Conservation (phyloP, 2,797 vertebrate species). For the Scolopax rusticola region DNA sequence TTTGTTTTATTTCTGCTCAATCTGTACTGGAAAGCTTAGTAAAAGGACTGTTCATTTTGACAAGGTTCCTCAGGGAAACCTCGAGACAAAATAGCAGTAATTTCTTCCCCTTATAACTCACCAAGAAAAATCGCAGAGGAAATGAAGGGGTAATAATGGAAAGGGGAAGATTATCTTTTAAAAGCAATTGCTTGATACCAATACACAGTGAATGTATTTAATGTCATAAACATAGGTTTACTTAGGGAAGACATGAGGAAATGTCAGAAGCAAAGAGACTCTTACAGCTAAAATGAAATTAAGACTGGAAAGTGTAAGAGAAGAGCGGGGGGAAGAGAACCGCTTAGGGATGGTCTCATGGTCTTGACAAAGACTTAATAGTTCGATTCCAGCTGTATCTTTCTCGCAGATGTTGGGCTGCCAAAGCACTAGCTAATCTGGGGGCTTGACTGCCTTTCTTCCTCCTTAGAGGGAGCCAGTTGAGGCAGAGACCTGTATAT, state of each 20-base stretch:
- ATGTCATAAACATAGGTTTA: constrained; percentile 22
- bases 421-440: not conserved
- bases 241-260: not conserved
- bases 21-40: constrained; percentile 20
- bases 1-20: constrained; percentile 36
- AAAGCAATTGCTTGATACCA: constrained; percentile 5
- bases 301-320: constrained; percentile 15
- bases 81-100: constrained; percentile 34
- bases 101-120: constrained; percentile 37
- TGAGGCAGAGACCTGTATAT: not conserved
- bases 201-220: constrained; percentile 12
- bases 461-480: not conserved
- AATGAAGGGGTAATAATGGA: constrained; percentile 35
- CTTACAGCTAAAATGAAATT: constrained; percentile 18
- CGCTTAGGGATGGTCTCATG: not conserved
- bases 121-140: constrained; percentile 21
- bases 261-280: constrained; percentile 14
- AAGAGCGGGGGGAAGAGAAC: not conserved
- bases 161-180: constrained; percentile 22
- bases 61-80: constrained; percentile 40
- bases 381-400: not conserved
- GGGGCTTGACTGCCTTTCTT: not conserved
- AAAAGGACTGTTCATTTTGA: constrained; percentile 50
- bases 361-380: not conserved
- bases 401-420: not conserved